Conservation (phyloP, 2,888 invertebrate genomes). For the Leptopilina drosophilae region DNA sequence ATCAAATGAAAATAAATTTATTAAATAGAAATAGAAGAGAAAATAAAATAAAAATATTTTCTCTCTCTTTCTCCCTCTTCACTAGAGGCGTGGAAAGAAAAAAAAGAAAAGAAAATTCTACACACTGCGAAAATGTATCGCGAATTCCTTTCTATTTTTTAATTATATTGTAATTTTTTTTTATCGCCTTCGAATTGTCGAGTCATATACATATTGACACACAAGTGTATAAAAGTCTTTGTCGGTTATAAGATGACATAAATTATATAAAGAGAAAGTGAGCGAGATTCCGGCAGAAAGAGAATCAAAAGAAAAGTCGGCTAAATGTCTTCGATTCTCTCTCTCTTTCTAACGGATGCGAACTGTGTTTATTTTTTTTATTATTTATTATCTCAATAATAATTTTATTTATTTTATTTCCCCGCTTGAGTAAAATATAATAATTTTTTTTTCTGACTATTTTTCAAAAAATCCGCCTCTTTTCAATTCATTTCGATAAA, state of each 20-base stretch:
- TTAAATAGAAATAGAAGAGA: too few relatives aligned
- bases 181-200: constrained; percentile 13
- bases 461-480: too few relatives aligned
- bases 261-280: constrained; percentile 40
- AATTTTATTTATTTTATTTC: too few relatives aligned
- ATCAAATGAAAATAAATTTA: too few relatives aligned
- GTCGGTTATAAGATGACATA: constrained; percentile 33
- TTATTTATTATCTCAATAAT: neutral
- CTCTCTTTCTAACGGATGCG: too few relatives aligned
- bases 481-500: too few relatives aligned
- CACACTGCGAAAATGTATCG: constrained; percentile 9
- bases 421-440: too few relatives aligned
- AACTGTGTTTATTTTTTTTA: neutral
- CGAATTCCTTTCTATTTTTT: constrained; percentile 1
- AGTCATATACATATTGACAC: neutral
- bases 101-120: too few relatives aligned
- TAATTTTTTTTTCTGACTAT: too few relatives aligned
- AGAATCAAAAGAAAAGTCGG: constrained; percentile 17
- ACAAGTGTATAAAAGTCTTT: neutral
- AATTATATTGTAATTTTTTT: constrained; percentile 1
- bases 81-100: too few relatives aligned
- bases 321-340: neutral
- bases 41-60: too few relatives aligned
- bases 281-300: constrained; percentile 27
- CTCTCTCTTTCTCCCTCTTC: too few relatives aligned